Conservation (phyloP, 2,113 vertebrate genomes). For the Grantiella picta region DNA sequence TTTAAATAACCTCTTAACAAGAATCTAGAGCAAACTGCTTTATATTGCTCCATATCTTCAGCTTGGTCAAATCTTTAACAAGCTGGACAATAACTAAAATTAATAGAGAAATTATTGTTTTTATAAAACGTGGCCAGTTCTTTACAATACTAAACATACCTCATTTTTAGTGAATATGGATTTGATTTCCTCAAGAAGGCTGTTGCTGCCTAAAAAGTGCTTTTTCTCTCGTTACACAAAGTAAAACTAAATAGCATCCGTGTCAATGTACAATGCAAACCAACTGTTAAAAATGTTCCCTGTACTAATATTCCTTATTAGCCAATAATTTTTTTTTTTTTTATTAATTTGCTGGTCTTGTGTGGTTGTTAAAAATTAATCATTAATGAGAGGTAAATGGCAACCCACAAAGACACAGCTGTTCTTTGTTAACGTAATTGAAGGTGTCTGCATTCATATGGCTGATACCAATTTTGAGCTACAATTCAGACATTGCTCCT, state of each 20-base stretch:
- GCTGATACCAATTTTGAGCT: slow-evolving; percentile 47
- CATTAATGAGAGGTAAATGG: slow-evolving; percentile 49
- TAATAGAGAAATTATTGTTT: slow-evolving; percentile 6
- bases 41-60: neutral
- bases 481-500: slow-evolving; percentile 42
- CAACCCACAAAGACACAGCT: slow-evolving; percentile 33
- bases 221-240: neutral
- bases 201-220: neutral
- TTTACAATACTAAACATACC: neutral
- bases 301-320: slow-evolving; percentile 34
- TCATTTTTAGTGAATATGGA: neutral
- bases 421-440: slow-evolving; percentile 62
- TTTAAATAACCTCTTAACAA: slow-evolving; percentile 31
- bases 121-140: slow-evolving; percentile 11
- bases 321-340: neutral
- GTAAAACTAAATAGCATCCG: neutral
- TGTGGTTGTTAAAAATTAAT: slow-evolving; percentile 51
- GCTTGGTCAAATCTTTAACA: slow-evolving; percentile 15
- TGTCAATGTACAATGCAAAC: neutral
- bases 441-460: slow-evolving; percentile 25
- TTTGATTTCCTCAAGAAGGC: neutral
- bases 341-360: slow-evolving; percentile 45
- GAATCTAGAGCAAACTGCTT: slow-evolving; percentile 1
- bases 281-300: slow-evolving; percentile 16
- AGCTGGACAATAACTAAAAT: slow-evolving; percentile 12